phyloP scores from a whole-genome alignment of 2,888 invertebrate species.

The Acanthacorydalis orientalis region DNA sequence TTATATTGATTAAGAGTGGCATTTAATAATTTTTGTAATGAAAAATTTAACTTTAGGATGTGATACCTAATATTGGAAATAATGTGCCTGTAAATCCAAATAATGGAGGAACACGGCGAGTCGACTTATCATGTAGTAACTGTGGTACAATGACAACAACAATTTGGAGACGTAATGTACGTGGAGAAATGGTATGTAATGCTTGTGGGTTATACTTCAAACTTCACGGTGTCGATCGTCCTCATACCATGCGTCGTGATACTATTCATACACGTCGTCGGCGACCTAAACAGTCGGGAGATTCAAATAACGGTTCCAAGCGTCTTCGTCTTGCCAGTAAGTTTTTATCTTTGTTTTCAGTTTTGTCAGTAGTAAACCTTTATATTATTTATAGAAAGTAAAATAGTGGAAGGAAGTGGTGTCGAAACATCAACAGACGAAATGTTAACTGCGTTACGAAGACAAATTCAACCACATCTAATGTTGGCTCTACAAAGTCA shows the following conservation, averaged over 20 bases:
- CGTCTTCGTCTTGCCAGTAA: background rate
- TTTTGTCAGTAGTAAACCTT: background rate
- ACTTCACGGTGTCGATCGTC: slow-evolving; percentile 84
- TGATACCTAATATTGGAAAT: slow-evolving; percentile 8
- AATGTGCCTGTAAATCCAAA: slow-evolving; percentile 12
- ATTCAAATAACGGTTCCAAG: background rate
- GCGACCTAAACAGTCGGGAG: slow-evolving; percentile 57
- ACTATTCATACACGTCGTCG: slow-evolving; percentile 89
- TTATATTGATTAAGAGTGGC: too few species aligned
- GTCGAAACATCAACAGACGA: slow-evolving; percentile 39
- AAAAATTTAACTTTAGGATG: slow-evolving; percentile 11
- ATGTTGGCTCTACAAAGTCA: slow-evolving; percentile 34
- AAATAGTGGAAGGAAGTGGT: background rate
- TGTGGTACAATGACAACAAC: slow-evolving; percentile 96
- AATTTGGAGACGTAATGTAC: slow-evolving; percentile 89
- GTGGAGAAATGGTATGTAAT: slow-evolving; percentile 97
- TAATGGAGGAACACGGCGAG: slow-evolving; percentile 29
- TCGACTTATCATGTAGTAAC: slow-evolving; percentile 86
- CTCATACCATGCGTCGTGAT: slow-evolving; percentile 89
- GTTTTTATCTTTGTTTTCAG: background rate
- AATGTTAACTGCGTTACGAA: slow-evolving; percentile 49
- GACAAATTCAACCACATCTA: slow-evolving; percentile 54
- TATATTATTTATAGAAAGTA: background rate
- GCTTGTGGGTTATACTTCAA: slow-evolving; percentile 97
- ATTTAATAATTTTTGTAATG: background rate